Base-by-base conservation (phyloP, 1,140 invertebrate genomes). In the Eubasilissa regina region DNA sequence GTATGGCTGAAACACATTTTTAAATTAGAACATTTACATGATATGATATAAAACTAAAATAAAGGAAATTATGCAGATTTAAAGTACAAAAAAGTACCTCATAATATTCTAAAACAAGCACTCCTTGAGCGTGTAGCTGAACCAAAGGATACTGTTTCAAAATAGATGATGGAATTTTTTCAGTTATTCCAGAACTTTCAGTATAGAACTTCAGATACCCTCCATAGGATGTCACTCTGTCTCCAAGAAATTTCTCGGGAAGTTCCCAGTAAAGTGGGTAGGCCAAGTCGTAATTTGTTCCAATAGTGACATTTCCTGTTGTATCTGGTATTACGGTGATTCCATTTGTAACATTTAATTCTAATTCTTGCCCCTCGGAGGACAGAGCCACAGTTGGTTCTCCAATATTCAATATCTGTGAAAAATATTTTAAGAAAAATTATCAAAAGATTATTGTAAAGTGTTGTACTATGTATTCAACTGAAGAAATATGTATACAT, bases 171-270 rank as follows among this genome's bases (percentile, higher is more conserved):
- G 91, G 87, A 3, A 94, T 86, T n/a, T 89, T 90, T 53, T 91
- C 90, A 51, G 92, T 91, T 84, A 87, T 70, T 10, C 93, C 93
- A 62, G 93, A 92, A 35, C 94, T 94, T 48, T 92, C 88, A 0
- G 95, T 92, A 12, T 92, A 90, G 86, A 98, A 98, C 75, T 94
- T 90, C 3, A 99, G 87, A 80, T 93, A 94, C 7, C 98, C 98
- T 80, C 97, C 97, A 86, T 99, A 99, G 0, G 97, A 99, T 47
- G 94, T 89, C 0, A 97, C 93, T 88, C 96, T 90, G 89, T 99
- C 98, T 3, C 96, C 97, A 1, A 95, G 90, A 87, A 98, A 97
- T 55, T 93, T 90, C 0, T 92, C 89, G 0, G 97, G 96, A 6
- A 99, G 87, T 81, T 93, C 92, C 92, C 97, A 97, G 86, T 98